phyloP scores from a whole-genome alignment of 2,113 vertebrate species.

The Camelus dromedarius region DNA sequence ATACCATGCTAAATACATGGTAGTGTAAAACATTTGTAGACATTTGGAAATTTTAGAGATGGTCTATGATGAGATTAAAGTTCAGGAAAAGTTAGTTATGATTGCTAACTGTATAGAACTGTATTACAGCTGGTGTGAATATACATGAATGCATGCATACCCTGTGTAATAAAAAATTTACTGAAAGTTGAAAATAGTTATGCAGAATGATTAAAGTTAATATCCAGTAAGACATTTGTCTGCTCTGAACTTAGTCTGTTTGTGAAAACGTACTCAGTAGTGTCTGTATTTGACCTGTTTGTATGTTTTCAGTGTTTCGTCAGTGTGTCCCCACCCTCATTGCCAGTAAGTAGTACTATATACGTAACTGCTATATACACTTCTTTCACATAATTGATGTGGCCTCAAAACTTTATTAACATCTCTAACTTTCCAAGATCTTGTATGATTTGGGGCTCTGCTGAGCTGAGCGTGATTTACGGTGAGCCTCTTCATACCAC shows the following conservation, averaged over 20 bases:
- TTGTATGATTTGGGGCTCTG: background rate
- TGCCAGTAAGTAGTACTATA: background rate
- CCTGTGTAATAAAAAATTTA: background rate
- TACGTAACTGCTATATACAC: background rate
- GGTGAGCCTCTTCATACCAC: background rate
- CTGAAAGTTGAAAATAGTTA: background rate
- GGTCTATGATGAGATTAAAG: constrained; percentile 14
- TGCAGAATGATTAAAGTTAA: background rate
- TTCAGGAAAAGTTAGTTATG: constrained; percentile 47
- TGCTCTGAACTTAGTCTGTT: background rate
- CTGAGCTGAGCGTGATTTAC: background rate
- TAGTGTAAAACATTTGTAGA: constrained; percentile 18
- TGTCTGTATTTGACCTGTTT: background rate
- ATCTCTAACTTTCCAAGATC: background rate
- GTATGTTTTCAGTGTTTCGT: background rate
- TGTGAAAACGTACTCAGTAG: background rate
- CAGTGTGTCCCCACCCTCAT: rapidly evolving
- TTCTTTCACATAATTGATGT: background rate
- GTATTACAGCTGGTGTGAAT: background rate
- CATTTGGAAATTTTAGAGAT: constrained; percentile 42
- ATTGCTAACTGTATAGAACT: background rate
- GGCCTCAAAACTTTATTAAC: background rate
- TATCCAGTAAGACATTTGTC: background rate
- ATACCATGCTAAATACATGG: background rate
- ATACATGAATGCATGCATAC: background rate